These are phyloP conservation scores for Gallirallus australis DNA, from an alignment of 2,797 vertebrate genomes.

Conservation along the genomic window DNA sequence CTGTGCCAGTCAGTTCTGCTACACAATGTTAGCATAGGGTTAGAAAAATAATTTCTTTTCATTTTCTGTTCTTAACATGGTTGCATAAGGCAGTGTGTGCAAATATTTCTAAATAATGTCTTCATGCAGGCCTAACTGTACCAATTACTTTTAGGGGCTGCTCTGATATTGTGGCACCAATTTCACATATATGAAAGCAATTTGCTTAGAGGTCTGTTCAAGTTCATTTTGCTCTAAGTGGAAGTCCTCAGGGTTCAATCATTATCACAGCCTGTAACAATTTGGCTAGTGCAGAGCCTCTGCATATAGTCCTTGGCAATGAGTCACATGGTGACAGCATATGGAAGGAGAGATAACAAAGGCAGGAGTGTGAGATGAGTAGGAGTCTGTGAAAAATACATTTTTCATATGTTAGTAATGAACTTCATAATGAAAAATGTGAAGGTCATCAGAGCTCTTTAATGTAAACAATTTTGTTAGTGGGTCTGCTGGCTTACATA, in stretches of 20 bases:
- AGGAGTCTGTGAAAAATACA: conserved; percentile 44
- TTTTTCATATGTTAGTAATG: conserved; percentile 10
- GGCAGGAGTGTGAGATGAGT: conserved; percentile 14
- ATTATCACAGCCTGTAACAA: neutral
- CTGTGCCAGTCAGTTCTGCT: neutral
- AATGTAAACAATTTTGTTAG: conserved; percentile 25
- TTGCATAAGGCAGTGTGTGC: neutral
- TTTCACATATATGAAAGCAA: neutral
- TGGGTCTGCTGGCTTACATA: neutral
- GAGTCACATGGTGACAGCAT: conserved; percentile 27
- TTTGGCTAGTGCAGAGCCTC: neutral
- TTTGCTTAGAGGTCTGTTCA: neutral
- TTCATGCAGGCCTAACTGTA: neutral
- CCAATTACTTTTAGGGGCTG: neutral
- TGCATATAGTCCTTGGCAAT: neutral
- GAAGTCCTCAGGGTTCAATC: neutral
- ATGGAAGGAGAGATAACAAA: conserved; percentile 16
- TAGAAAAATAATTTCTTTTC: neutral
- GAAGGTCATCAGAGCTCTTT: neutral
- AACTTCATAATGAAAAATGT: conserved; percentile 10
- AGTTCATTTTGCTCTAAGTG: neutral
- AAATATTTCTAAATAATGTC: neutral
- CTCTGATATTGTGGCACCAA: neutral
- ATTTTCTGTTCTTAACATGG: neutral
- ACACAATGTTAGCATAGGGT: neutral